These are phyloP conservation scores for Parambassis ranga DNA, from an alignment of 2,797 vertebrate genomes.

Conservation along the genomic window DNA sequence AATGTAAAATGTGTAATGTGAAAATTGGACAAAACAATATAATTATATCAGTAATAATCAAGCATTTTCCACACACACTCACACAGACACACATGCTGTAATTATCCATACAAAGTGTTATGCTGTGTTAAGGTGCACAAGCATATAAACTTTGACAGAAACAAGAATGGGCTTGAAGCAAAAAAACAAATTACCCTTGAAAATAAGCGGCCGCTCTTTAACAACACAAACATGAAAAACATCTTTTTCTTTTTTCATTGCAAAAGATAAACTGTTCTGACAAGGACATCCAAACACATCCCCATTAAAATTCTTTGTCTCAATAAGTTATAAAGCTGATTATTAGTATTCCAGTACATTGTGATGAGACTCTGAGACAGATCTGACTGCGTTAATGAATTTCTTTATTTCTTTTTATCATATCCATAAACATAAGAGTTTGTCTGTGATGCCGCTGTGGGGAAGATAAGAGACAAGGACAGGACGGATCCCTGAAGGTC, in stretches of 20 bases:
- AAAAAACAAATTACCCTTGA: conserved; percentile 15
- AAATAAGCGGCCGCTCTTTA: neutral
- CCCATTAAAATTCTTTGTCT: conserved; percentile 1
- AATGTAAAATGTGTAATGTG: too few species aligned
- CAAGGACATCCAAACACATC: conserved; percentile 7
- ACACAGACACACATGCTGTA: neutral
- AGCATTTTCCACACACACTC: neutral
- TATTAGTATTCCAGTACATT: conserved; percentile 15
- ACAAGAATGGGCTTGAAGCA: neutral
- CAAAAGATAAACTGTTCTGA: conserved; percentile 5
- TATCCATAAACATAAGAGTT: conserved; percentile 19
- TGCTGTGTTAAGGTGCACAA: neutral
- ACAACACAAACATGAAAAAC: neutral
- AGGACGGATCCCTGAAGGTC: conserved; percentile 1
- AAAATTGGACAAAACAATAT: neutral
- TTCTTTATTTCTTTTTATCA: conserved; percentile 20
- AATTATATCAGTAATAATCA: neutral
- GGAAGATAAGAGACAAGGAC: conserved; percentile 16
- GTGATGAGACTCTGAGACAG: neutral
- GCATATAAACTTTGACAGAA: conserved; percentile 16
- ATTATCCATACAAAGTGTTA: conserved; percentile 9
- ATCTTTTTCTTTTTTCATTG: neutral
- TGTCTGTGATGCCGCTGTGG: neutral
- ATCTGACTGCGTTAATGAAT: conserved; percentile 26
- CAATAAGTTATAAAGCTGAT: neutral